phyloP scores from a whole-genome alignment of 2,113 vertebrate species.

The Brachypteracias leptosomus region DNA sequence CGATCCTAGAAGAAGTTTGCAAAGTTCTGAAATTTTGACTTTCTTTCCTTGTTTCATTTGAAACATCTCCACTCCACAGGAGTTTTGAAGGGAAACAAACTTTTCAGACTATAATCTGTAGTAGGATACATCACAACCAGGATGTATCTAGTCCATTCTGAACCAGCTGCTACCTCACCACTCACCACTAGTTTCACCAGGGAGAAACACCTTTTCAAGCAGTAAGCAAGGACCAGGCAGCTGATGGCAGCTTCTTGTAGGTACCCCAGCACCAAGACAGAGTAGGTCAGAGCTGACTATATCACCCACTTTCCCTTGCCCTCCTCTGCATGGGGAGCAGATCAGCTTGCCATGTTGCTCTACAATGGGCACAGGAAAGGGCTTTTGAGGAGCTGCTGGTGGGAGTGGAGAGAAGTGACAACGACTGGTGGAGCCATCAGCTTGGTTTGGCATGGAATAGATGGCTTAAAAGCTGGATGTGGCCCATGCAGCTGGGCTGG shows the following conservation, averaged over 20 bases:
- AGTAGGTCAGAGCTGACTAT: background rate
- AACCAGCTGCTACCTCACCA: background rate
- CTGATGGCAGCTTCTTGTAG: background rate
- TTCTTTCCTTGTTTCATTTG: background rate
- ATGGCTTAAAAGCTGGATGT: background rate
- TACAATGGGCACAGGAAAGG: background rate
- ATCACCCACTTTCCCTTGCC: background rate
- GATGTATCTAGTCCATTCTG: background rate
- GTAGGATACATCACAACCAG: background rate
- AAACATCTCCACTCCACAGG: background rate
- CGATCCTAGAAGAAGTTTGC: background rate
- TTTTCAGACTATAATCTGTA: background rate
- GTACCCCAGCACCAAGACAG: background rate
- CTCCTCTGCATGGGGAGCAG: background rate
- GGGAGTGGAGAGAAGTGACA: accelerated
- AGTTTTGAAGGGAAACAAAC: background rate
- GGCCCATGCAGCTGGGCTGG: background rate
- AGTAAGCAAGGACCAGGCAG: background rate
- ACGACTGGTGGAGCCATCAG: background rate
- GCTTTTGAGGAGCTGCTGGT: background rate
- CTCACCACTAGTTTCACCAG: background rate
- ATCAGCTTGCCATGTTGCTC: background rate
- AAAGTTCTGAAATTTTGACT: background rate
- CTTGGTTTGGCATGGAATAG: background rate
- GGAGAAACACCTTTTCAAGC: background rate